Evolutionary conservation across 2,888 invertebrate species (phyloP).

Genomic region (Andrena fulva): DNA sequence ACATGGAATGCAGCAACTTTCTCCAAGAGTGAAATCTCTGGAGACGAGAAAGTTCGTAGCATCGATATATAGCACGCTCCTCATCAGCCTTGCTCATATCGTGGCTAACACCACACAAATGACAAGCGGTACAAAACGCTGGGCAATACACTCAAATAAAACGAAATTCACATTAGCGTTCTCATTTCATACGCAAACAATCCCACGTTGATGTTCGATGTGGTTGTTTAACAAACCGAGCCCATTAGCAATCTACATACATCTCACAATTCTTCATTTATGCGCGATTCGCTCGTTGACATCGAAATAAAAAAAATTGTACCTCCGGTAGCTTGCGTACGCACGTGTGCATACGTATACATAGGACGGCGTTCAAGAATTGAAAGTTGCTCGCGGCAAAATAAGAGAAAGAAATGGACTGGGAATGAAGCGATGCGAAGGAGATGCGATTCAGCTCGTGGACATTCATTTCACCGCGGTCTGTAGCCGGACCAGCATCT

Average conservation of each 20-base stretch:
- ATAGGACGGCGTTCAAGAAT: neutral
- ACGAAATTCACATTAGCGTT: too few species aligned
- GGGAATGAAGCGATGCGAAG: neutral
- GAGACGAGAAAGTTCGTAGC: slow-evolving; percentile 67
- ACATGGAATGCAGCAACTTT: slow-evolving; percentile 68
- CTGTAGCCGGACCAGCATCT: slow-evolving; percentile 45
- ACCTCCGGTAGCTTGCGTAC: neutral
- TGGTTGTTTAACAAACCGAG: too few species aligned
- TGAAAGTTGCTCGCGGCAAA: slow-evolving; percentile 55
- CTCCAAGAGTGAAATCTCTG: slow-evolving; percentile 76
- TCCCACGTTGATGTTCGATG: too few species aligned
- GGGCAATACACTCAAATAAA: too few species aligned
- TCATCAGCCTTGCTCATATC: neutral
- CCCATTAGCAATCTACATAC: too few species aligned
- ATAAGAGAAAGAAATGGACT: slow-evolving; percentile 25
- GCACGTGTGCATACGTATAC: neutral
- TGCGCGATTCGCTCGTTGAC: neutral
- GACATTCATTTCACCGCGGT: slow-evolving; percentile 57
- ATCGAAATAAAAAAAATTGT: neutral
- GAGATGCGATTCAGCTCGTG: slow-evolving; percentile 44
- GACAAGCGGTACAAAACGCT: neutral
- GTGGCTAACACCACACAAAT: neutral
- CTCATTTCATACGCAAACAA: too few species aligned
- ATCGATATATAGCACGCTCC: slow-evolving; percentile 26
- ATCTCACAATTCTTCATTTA: too few species aligned